Evolutionary conservation across 1,140 invertebrate genomes (phyloP), one percentile per base, ranked within the genome.

Genomic region (Calliphora vicina): DNA sequence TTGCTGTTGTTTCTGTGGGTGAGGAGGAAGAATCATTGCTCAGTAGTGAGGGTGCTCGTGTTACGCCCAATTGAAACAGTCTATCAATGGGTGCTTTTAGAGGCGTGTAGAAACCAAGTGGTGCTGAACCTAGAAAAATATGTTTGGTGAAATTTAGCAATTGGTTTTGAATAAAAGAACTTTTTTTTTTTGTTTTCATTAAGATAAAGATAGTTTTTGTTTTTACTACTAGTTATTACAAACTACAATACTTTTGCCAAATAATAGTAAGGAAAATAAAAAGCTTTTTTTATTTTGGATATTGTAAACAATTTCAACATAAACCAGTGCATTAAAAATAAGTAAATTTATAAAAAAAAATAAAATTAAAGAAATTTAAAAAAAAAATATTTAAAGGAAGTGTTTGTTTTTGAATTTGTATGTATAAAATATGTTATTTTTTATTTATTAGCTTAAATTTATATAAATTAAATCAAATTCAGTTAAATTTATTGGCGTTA

Each of bases 61-160:
- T 94, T 12, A 94, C 91, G 50, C 94, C 94, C 83, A 94, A 87
- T 86, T 94, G 93, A 87, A 94, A 94, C n/a, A 92, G 91, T 20
- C 91, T 92, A 80, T 91, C 90, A 84, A 93, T 88, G 83, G 92
- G 91, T 29, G 93, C 91, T 91, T 94, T 94, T 85, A 93, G 92
- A 35, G 93, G 93, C 43, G 93, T 94, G 84, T 94, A 94, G 86
- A 91, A 93, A 27, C 93, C 93, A 85, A 94, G 86, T 10, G 88
- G 88, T 50, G 86, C 88, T 74, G 90, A 91, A 85, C 88, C 88
- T 91, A 86, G 26, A 88, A 73, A 57, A 50, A 50, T 50, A 15
- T 50, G 45, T 50, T 35, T 35, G 35, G 35, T 35, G 35, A 35
- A 35, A 35, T 8, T 35, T 35, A 8, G 15, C 15, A 80, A 27